These are phyloP conservation scores for Acrobasis repandana DNA, from an alignment of 2,888 invertebrate species.

Conservation along the genomic window DNA sequence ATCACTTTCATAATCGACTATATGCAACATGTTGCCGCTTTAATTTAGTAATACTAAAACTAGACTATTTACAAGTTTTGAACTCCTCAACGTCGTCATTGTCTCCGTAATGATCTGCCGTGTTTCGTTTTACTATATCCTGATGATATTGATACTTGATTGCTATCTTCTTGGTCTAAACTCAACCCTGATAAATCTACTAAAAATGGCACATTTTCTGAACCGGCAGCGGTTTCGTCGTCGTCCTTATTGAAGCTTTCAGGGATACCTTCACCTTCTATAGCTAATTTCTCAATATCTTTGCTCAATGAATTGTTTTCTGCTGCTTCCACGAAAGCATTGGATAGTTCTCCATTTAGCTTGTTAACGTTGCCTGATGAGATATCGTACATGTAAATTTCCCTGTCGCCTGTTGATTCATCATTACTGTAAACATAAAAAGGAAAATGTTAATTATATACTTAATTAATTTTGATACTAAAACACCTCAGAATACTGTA, in stretches of 20 bases:
- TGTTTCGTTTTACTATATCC: slow-evolving; percentile 81
- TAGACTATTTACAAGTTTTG: slow-evolving; percentile 70
- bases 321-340: slow-evolving; percentile 93
- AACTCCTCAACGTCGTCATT: slow-evolving; percentile 55
- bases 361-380: slow-evolving; percentile 88
- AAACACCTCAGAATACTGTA: too few species aligned
- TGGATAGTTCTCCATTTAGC: slow-evolving; percentile 90
- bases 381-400: slow-evolving; percentile 95
- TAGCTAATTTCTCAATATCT: slow-evolving; percentile 83
- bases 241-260: slow-evolving; percentile 65
- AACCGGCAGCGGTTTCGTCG: slow-evolving; percentile 62
- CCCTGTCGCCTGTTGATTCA: slow-evolving; percentile 82
- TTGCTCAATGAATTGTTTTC: slow-evolving; percentile 90
- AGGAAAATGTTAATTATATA: slow-evolving; percentile 3
- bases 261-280: slow-evolving; percentile 76
- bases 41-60: slow-evolving; percentile 76
- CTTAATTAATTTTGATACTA: background rate
- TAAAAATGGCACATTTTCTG: slow-evolving; percentile 80
- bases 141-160: slow-evolving; percentile 75
- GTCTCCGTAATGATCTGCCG: slow-evolving; percentile 72
- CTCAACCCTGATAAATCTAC: slow-evolving; percentile 74
- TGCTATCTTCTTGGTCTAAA: slow-evolving; percentile 62
- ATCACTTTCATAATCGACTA: slow-evolving; percentile 77
- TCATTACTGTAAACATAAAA: slow-evolving; percentile 66
- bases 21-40: slow-evolving; percentile 66